Percentiles rank a stretch among this genome's conserved stretches.
Evolutionary conservation across 2,113 vertebrate genomes (phyloP).

Genomic region (Callaeas wilsoni): DNA sequence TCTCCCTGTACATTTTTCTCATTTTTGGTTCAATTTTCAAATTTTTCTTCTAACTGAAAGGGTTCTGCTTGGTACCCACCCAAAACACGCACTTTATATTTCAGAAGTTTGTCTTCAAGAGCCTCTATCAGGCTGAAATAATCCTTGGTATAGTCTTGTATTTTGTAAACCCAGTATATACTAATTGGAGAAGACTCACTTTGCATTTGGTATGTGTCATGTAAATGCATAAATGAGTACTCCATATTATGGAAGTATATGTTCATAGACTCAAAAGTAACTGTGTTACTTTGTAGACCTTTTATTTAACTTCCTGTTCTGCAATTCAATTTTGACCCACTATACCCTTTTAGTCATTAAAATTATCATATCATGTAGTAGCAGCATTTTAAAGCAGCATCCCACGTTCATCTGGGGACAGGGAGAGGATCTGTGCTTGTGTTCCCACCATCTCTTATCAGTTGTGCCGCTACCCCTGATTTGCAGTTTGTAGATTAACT

Average conservation of each 20-base stretch:
- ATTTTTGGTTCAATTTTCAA: not conserved
- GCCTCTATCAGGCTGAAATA: not conserved
- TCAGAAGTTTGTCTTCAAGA: not conserved
- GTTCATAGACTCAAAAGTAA: not conserved
- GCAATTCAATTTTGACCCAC: not conserved
- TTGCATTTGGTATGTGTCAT: not conserved
- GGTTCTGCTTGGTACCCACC: not conserved
- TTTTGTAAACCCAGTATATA: not conserved
- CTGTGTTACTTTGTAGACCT: not conserved
- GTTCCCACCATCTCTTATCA: not conserved
- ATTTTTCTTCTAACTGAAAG: not conserved
- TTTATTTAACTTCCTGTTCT: not conserved
- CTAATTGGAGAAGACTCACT: not conserved
- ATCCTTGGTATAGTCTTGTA: not conserved
- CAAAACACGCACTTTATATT: not conserved
- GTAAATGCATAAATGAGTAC: not conserved
- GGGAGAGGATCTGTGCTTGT: not conserved
- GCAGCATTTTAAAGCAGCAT: not conserved
- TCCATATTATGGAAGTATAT: not conserved
- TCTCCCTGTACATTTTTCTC: not conserved
- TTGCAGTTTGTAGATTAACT: not conserved
- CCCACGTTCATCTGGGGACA: not conserved
- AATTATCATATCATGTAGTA: not conserved
- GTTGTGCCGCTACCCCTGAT: not conserved
- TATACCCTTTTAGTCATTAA: not conserved